Evolutionary conservation across 2,888 invertebrate species (phyloP).

Genomic region (Drosophila flavopinicola): DNA sequence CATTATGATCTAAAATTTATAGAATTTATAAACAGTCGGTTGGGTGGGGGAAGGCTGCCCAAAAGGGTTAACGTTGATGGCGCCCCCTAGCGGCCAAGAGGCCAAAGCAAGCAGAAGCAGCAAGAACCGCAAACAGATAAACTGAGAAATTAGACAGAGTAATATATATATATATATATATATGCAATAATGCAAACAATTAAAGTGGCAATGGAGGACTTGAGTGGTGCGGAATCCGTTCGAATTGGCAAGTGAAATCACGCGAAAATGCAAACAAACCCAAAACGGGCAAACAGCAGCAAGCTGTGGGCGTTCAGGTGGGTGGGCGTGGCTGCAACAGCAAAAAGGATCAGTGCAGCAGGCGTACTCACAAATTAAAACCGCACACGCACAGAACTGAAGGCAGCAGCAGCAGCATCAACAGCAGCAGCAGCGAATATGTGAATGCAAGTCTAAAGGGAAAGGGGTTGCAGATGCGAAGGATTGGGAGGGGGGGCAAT

Average conservation of each 20-base stretch:
- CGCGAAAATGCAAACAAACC: slow-evolving; percentile 51
- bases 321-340: slow-evolving; percentile 35
- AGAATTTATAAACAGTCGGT: slow-evolving; percentile 71
- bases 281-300: slow-evolving; percentile 28
- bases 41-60: too few relatives aligned
- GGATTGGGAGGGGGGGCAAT: slow-evolving; percentile 21
- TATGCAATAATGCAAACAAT: slow-evolving; percentile 47
- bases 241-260: slow-evolving; percentile 65
- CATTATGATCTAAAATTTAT: slow-evolving; percentile 79
- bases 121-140: slow-evolving; percentile 12
- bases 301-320: too few relatives aligned
- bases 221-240: slow-evolving; percentile 19
- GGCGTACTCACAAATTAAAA: slow-evolving; percentile 67
- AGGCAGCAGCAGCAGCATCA: slow-evolving; percentile 20
- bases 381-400: slow-evolving; percentile 69
- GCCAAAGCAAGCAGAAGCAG: slow-evolving; percentile 17
- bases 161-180: background rate
- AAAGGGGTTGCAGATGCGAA: background rate
- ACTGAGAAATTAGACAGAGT: slow-evolving; percentile 1
- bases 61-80: slow-evolving; percentile 56
- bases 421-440: slow-evolving; percentile 15
- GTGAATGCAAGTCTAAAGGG: background rate
- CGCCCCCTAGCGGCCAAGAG: slow-evolving; percentile 43
- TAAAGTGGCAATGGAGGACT: slow-evolving; percentile 39
- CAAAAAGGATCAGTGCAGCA: slow-evolving; percentile 47